Base-by-base conservation (phyloP, 1,140 invertebrate genomes). In the Mylabris phalerata region DNA sequence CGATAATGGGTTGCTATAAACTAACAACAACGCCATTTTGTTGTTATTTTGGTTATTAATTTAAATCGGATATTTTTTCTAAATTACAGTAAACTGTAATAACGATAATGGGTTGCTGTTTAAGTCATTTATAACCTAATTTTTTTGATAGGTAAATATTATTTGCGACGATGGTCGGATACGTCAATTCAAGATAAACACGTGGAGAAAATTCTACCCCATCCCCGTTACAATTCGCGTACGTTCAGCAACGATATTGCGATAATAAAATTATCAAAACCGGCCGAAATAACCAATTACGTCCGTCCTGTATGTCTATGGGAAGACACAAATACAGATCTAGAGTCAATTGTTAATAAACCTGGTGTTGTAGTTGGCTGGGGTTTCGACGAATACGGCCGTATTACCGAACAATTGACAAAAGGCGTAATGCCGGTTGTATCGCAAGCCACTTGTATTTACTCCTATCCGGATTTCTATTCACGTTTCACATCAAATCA, bases 181-280 rank as follows among this genome's bases (percentile, higher is more conserved):
- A 63, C 67, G 0, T 71, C 71, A 9, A 67, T 74, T 11, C 73
- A 74, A 64, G 65, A 72, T 52, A 67, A 58, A 57, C 64, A 65
- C 19, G 78, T 86, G 1, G 57, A 65, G 0, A 69, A 75, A 3
- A 81, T 84, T 11, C 73, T 63, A 41, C 63, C 80, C 1, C 82
- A 86, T 68, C 80, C 82, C 0, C 72, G 81, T 19, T 86, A 84
- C 71, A 78, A 79, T 61, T 72, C 75, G 6, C 71, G 67, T 9
- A 77, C 71, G 3, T 84, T 78, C 61, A 76, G 77, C 52, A 84
- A 86, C 60, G 86, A 88, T 60, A 82, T 88, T 27, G 85, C 84
- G 0, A 62, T 87, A 1, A 60, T 88, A 3, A 77, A 79, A 63
- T 63, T 88, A 27, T 70, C 78, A 4, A 68, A 73, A 4, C 41